These are phyloP conservation scores for Drosophila suboccidentalis DNA, from an alignment of 2,888 invertebrate genomes.

Conservation along the genomic window DNA sequence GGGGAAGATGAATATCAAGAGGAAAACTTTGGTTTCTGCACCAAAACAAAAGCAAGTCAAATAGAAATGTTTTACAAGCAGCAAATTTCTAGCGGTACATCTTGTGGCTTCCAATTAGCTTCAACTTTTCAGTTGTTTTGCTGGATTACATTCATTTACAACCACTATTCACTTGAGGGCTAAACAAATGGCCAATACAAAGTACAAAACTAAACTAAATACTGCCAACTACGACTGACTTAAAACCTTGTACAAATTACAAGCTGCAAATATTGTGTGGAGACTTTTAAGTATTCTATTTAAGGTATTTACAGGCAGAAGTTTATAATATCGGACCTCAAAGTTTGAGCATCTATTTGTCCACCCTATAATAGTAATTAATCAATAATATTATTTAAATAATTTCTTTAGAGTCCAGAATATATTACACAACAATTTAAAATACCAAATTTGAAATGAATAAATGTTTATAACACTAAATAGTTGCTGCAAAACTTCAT, in stretches of 20 bases:
- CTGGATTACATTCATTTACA: constrained; percentile 16
- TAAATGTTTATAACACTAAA: too few relatives aligned
- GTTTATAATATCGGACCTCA: background rate
- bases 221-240: background rate
- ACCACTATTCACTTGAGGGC: background rate
- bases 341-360: background rate
- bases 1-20: constrained; percentile 17
- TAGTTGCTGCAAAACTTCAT: too few relatives aligned
- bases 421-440: too few relatives aligned
- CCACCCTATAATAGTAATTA: too few relatives aligned
- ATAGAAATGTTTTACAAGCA: constrained; percentile 33
- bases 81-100: constrained; percentile 35
- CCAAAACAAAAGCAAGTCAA: constrained; percentile 22
- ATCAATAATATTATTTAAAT: too few relatives aligned
- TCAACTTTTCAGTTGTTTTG: constrained; percentile 33
- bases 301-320: background rate
- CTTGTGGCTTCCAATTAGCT: constrained; percentile 42
- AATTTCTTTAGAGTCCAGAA: too few relatives aligned
- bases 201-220: background rate
- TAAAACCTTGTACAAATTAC: background rate
- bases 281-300: background rate
- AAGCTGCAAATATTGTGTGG: background rate
- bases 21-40: constrained; percentile 22
- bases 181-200: constrained; percentile 1
- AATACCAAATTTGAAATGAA: too few relatives aligned